Evolutionary conservation across 2,797 vertebrate species (phyloP), one percentile per base, ranked within the genome.

Genomic region (Salarias fasciatus): DNA sequence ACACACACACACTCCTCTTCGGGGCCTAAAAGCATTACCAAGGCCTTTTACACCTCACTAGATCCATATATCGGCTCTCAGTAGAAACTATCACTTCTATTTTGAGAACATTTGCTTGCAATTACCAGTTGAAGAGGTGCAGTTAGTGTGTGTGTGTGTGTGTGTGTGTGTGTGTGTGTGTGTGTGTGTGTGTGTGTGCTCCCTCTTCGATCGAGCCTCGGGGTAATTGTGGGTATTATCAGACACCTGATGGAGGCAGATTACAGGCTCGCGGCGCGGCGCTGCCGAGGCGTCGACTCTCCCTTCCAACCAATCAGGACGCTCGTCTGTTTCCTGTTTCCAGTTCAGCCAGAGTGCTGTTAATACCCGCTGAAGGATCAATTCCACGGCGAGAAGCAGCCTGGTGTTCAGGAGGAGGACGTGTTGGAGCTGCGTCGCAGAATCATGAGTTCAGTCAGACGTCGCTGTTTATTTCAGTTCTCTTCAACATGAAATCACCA

Each of bases 211-310:
- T 82, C 29, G 6, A 41, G 54, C 63, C 53, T 65, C 59, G 48
- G 43, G 2, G 73, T 88, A 87, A 90, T 87, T 63, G 77, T 8
- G 42, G 49, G 79, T 90, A 86, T 90, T 53, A 72, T 82, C 79
- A 77, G 72, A 77, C 74, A 76, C 63, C 73, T 85, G 89, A 88
- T 86, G 79, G 85, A 72, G 61, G 73, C 43, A 77, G 71, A 89
- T 86, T 86, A 67, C 78, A 86, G 78, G 70, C 59, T 84, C 60
- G 55, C 11, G 55, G 29, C 52, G 48, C 66, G 75, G 65, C 61
- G 54, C 72, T 65, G 31, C 76, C 52, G 43, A 76, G 51, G 37
- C 79, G 85, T 82, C 72, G 79, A 53, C 56, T 53, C 33, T 65
- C 77, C 63, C 77, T 73, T 83, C 80, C 28, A 24, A 24, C 18